Conservation (phyloP, 1,140 invertebrate genomes). For the Caligus rogercresseyi region DNA sequence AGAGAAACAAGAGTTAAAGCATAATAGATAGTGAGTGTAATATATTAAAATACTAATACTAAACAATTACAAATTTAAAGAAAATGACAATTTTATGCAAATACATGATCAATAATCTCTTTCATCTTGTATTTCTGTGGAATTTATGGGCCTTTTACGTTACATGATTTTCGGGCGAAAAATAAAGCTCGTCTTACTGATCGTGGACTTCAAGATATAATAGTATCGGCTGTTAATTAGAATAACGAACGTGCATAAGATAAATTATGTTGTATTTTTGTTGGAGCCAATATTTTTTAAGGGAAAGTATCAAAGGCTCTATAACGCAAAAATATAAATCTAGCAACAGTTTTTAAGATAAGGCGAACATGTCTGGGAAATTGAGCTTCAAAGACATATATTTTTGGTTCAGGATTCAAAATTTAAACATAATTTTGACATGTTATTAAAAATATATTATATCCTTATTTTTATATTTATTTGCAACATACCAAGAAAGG, state of each 20-base stretch:
- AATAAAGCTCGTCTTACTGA: too few species aligned
- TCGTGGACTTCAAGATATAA: too few species aligned
- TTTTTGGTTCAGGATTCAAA: not conserved
- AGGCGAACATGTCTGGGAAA: too few species aligned
- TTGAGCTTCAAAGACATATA: not conserved
- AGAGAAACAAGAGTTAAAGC: constrained; percentile 23
- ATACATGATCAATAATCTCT: not conserved
- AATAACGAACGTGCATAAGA: too few species aligned
- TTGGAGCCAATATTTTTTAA: too few species aligned
- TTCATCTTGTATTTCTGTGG: not conserved
- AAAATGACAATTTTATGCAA: not conserved
- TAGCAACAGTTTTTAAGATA: too few species aligned
- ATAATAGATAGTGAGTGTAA: constrained; percentile 25
- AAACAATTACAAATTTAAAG: not conserved
- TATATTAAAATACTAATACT: not conserved
- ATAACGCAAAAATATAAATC: too few species aligned
- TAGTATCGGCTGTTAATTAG: too few species aligned
- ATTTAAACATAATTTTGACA: not conserved
- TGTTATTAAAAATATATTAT: not conserved
- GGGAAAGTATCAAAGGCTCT: too few species aligned
- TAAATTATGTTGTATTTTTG: too few species aligned
- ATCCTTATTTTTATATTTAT: not conserved
- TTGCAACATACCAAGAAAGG: constrained; percentile 23
- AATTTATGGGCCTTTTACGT: not conserved
- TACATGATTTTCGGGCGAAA: not conserved